Percentiles rank a stretch among this genome's conserved stretches.
phyloP scores from a whole-genome alignment of 2,888 invertebrate genomes.

The Cacoxenus indagator region DNA sequence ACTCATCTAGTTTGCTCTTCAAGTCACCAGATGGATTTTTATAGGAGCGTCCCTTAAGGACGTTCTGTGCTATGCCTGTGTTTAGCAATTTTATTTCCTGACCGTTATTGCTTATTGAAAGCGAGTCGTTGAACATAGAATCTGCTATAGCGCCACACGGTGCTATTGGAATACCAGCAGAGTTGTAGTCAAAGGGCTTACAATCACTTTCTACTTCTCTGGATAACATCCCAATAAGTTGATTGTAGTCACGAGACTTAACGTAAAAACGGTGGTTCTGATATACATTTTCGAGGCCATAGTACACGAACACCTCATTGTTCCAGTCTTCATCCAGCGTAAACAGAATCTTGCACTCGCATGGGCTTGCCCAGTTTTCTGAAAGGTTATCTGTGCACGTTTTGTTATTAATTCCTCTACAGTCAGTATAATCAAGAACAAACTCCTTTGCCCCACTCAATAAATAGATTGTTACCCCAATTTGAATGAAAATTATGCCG shows the following conservation, averaged over 20 bases:
- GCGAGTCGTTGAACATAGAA: conserved; percentile 6
- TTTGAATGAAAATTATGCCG: conserved; percentile 9
- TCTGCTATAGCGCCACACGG: conserved; percentile 4
- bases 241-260: neutral
- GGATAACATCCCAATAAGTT: neutral
- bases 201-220: neutral
- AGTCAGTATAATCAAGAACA: neutral
- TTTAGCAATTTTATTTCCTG: neutral
- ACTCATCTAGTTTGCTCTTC: neutral
- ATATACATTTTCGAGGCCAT: neutral
- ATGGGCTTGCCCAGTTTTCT: neutral
- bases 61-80: neutral
- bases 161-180: neutral
- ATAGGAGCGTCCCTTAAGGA: neutral
- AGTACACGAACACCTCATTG: neutral
- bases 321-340: neutral
- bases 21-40: conserved; percentile 4
- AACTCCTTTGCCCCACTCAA: neutral
- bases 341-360: neutral
- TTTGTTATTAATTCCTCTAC: neutral
- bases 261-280: conserved; percentile 12
- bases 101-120: neutral
- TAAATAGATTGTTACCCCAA: neutral
- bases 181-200: conserved; percentile 2
- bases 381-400: neutral